Evolutionary conservation across 1,140 invertebrate species (phyloP).

Genomic region (Pomacea maculata): DNA sequence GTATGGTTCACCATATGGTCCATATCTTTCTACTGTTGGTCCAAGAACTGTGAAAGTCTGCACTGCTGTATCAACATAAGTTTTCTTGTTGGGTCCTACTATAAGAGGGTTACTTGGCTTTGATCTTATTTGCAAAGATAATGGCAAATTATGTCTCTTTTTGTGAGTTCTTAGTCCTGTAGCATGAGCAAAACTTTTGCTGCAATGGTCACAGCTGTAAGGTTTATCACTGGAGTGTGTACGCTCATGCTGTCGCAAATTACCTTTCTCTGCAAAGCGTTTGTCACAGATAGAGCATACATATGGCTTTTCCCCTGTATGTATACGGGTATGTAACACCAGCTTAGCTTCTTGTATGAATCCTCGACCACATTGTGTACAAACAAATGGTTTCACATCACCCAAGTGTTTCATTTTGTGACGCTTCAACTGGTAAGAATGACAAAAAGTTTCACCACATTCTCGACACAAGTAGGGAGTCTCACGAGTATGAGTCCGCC

Average conservation of each 20-base stretch:
- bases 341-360: conserved; percentile 22
- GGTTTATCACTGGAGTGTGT: conserved; percentile 20
- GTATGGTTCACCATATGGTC: conserved; percentile 5
- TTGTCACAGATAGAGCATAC: conserved; percentile 20
- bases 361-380: conserved; percentile 9
- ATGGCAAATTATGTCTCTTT: conserved; percentile 17
- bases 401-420: conserved; percentile 21
- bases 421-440: conserved; percentile 20
- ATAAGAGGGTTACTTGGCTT: neutral
- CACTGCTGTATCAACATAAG: conserved; percentile 17
- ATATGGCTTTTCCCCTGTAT: conserved; percentile 21
- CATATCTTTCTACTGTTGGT: conserved; percentile 19
- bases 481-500: conserved; percentile 22
- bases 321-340: conserved; percentile 16
- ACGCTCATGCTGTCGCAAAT: conserved; percentile 17
- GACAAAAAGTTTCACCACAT: conserved; percentile 23
- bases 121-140: too few relatives aligned
- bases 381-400: conserved; percentile 19
- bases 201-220: conserved; percentile 23
- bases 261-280: conserved; percentile 21
- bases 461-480: conserved; percentile 22
- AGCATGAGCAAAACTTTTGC: conserved; percentile 19
- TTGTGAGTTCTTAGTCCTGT: conserved; percentile 14
- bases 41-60: conserved; percentile 19
- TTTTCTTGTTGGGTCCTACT: conserved; percentile 17